Evolutionary conservation across 2,113 vertebrate species (phyloP).

Genomic region (Mohoua ochrocephala): DNA sequence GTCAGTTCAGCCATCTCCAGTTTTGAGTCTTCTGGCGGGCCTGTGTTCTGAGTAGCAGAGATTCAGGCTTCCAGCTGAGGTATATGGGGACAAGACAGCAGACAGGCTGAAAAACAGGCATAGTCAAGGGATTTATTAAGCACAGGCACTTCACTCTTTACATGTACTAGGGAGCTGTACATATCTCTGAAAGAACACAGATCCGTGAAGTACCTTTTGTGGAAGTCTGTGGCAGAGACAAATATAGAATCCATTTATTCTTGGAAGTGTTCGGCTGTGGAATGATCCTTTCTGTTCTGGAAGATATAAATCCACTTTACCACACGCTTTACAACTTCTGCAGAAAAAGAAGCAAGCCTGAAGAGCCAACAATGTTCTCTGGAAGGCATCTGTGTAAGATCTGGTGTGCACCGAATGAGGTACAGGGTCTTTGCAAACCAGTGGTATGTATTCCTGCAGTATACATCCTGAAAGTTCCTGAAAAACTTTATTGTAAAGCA

Average conservation of each 20-base stretch:
- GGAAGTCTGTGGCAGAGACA: not conserved
- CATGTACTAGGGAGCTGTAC: not conserved
- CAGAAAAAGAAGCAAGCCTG: not conserved
- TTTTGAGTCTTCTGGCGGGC: not conserved
- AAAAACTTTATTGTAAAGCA: not conserved
- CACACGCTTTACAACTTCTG: not conserved
- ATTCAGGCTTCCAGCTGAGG: not conserved
- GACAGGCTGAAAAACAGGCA: not conserved
- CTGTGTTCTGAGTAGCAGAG: not conserved
- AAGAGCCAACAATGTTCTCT: not conserved
- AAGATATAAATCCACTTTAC: not conserved
- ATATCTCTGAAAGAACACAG: not conserved
- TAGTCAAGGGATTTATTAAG: not conserved
- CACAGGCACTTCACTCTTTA: not conserved
- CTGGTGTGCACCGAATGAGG: not conserved
- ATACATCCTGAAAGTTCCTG: not conserved
- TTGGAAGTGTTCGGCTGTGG: not conserved
- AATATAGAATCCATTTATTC: constrained; percentile 22
- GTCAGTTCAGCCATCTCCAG: not conserved
- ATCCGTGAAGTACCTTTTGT: not conserved
- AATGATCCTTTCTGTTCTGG: not conserved
- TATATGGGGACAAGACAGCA: not conserved
- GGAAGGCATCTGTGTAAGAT: not conserved
- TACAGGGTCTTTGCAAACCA: not conserved
- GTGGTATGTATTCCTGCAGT: not conserved